These are phyloP conservation scores for Alaudala cheleensis DNA, from an alignment of 2,113 vertebrate genomes.

Conservation along the genomic window DNA sequence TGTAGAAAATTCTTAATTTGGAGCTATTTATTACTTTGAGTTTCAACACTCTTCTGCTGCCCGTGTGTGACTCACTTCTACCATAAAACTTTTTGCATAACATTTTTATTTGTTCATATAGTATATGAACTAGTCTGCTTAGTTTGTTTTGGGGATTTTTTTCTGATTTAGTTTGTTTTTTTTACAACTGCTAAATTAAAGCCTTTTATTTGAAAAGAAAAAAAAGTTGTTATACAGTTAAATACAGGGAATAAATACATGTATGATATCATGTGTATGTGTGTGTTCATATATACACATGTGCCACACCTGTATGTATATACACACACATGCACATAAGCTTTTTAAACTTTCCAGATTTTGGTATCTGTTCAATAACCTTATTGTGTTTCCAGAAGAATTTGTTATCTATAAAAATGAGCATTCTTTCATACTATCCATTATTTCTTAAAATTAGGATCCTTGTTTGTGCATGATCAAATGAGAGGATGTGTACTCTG, in stretches of 20 bases:
- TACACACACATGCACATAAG: neutral
- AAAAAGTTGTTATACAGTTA: conserved; percentile 35
- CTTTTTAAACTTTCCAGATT: conserved; percentile 9
- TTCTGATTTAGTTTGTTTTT: neutral
- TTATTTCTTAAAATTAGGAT: conserved; percentile 52
- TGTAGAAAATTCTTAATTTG: conserved; percentile 77
- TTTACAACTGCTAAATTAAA: conserved; percentile 67
- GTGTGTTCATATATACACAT: neutral
- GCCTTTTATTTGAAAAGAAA: conserved; percentile 45
- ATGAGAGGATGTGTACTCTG: neutral
- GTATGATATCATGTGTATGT: neutral
- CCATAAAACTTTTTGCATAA: conserved; percentile 54
- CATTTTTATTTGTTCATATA: conserved; percentile 62
- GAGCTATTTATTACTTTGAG: conserved; percentile 76
- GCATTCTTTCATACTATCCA: conserved; percentile 28
- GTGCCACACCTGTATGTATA: neutral
- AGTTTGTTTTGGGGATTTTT: conserved; percentile 26
- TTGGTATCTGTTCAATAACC: conserved; percentile 44
- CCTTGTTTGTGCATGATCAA: conserved; percentile 37
- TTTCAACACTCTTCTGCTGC: conserved; percentile 62
- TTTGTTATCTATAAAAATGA: conserved; percentile 59
- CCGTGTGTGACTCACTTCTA: conserved; percentile 57
- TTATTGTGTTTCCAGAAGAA: conserved; percentile 68
- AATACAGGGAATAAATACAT: conserved; percentile 36
- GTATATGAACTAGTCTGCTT: conserved; percentile 13